These are phyloP conservation scores for Coregonus clupeaformis DNA, from an alignment of 2,113 vertebrate species.

Conservation along the genomic window DNA sequence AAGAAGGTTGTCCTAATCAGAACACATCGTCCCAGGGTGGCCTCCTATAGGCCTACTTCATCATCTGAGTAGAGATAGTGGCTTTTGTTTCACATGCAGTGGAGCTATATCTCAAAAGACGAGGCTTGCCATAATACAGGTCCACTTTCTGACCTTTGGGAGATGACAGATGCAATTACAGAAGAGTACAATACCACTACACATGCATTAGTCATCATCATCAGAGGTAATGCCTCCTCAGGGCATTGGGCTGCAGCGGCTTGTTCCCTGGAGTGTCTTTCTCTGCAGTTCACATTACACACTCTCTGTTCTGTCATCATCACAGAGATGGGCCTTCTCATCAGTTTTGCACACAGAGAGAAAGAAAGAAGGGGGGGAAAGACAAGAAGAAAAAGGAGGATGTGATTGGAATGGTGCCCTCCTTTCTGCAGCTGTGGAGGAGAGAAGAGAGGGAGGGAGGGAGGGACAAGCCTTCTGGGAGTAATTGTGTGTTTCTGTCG, in stretches of 20 bases:
- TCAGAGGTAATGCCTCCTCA: constrained; percentile 14
- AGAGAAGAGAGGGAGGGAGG: constrained; percentile 44
- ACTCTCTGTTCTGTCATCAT: constrained; percentile 36
- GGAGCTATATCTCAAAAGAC: not conserved
- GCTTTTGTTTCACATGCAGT: constrained; percentile 4
- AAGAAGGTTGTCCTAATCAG: too few relatives aligned
- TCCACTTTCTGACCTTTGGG: constrained; percentile 6
- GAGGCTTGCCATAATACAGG: not conserved
- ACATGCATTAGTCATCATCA: constrained; percentile 18
- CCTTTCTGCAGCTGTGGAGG: constrained; percentile 14
- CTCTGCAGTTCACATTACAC: constrained; percentile 15
- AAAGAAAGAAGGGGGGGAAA: constrained; percentile 21
- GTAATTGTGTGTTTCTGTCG: constrained; percentile 63
- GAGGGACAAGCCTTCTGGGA: constrained; percentile 49
- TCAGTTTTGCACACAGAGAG: constrained; percentile 35
- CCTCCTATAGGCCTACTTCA: too few relatives aligned
- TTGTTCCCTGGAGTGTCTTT: constrained; percentile 18
- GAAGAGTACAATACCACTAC: not conserved
- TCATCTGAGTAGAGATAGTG: not conserved
- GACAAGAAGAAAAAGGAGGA: not conserved
- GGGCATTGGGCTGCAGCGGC: not conserved
- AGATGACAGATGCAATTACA: constrained; percentile 25
- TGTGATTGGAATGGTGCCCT: constrained; percentile 1
- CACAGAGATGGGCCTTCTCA: constrained; percentile 24
- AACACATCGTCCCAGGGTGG: too few relatives aligned